Conservation (phyloP, 1,140 invertebrate genomes). For the Dinothrombium tinctorium region DNA sequence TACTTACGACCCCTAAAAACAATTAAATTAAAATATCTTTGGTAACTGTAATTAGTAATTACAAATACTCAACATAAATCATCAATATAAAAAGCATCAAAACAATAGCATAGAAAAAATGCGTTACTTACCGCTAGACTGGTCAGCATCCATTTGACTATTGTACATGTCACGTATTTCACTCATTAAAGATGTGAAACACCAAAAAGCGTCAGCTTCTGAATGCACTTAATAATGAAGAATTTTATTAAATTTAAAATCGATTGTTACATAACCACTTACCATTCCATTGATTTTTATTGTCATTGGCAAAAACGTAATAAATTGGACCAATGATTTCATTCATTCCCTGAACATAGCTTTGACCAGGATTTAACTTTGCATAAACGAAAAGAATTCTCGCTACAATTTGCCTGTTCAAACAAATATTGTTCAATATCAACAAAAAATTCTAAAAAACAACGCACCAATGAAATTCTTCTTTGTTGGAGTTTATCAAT, state of each 20-base stretch:
- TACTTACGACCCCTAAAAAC: conserved; percentile 57
- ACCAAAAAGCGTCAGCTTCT: conserved; percentile 91
- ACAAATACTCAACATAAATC: conserved; percentile 2
- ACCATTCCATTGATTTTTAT: conserved; percentile 36
- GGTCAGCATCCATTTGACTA: conserved; percentile 48
- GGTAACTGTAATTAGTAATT: conserved; percentile 5
- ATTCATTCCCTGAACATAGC: conserved; percentile 79
- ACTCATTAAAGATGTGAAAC: conserved; percentile 41
- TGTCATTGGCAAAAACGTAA: conserved; percentile 84
- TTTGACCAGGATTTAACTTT: conserved; percentile 89
- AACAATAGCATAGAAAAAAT: conserved; percentile 12
- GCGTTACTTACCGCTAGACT: conserved; percentile 8
- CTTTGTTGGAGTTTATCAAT: neutral
- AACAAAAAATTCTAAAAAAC: conserved; percentile 22
- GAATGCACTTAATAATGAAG: conserved; percentile 41
- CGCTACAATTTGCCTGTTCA: conserved; percentile 95
- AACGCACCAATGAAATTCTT: conserved; percentile 17
- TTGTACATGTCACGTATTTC: conserved; percentile 97
- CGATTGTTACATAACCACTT: conserved; percentile 5
- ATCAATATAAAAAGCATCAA: too few relatives aligned
- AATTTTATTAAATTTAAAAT: neutral
- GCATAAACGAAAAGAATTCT: conserved; percentile 89
- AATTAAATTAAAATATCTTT: conserved; percentile 21
- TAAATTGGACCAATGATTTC: conserved; percentile 97
- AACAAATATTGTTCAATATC: too few relatives aligned